Evolutionary conservation across 2,888 invertebrate genomes (phyloP), one percentile per base, ranked within the genome.

Genomic region (Drosophila mayaguana): DNA sequence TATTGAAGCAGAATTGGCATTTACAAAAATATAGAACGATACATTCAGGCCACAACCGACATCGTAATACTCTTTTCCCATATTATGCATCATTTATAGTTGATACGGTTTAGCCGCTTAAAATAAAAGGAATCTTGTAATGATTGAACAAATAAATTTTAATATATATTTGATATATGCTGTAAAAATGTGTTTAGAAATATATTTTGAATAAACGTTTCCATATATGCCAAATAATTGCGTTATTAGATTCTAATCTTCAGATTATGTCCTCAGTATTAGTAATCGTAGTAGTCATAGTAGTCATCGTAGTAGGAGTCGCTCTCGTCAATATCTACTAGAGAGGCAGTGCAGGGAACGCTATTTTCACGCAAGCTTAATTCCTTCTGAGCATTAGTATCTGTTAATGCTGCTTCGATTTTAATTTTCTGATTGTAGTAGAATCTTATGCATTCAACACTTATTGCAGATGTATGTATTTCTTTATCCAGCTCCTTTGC

Each of bases 301-400:
- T 20, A 22, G 43, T 12, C 14, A 0, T 20, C 43, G 20, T 6
- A 12, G 12, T 45, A 32, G 32, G 3, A 20, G 14, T 20, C 20
- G 20, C 4, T 25, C 8, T 28, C 1, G 2, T 59, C 9, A 54
- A 11, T 7, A n/a, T 6, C 18, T 8, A 34, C 20, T 0, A 18
- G n/a, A 16, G 7, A 3, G 11, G 20, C 38, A 32, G 51, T 7
- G 6, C 65, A 65, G 2, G 2, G 0, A 2, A 2, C 0, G 8
- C 6, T 36, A 65, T 38, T 65, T 32, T 53, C 32, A 11, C 3
- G 3, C 14, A 65, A 53, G 2, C 14, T 9, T 4, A 16, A 5
- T 38, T 22, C 45, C 20, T 65, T 65, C 6, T 65, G 1, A 2
- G 5, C 7, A 22, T 64, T 25, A 16, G 38, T n/a, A 11, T 11